Conservation (phyloP, 64 coral and sea anemone genomes). For the Anthopleura sola region DNA sequence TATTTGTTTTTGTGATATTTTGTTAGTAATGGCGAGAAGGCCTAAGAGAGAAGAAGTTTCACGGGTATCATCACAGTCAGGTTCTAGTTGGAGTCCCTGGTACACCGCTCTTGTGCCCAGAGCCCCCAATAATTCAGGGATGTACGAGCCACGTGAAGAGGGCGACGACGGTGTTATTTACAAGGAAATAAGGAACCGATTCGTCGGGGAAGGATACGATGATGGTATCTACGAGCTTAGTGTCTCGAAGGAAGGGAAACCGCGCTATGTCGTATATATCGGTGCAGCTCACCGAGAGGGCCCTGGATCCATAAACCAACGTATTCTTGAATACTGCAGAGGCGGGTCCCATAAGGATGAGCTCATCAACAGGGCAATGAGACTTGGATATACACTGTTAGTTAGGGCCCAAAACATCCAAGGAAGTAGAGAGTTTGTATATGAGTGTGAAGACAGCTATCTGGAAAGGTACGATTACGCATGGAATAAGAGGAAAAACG, state of each 20-base stretch:
- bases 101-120: too few relatives aligned
- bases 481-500: constrained; percentile 16
- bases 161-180: too few relatives aligned
- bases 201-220: not conserved
- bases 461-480: constrained; percentile 9
- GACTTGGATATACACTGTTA: not conserved
- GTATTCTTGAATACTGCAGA: constrained; percentile 45
- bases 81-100: too few relatives aligned
- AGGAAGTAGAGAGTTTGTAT: not conserved
- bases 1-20: too few relatives aligned
- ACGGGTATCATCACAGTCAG: too few relatives aligned
- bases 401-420: not conserved
- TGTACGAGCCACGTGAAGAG: too few relatives aligned
- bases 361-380: not conserved
- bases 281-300: not conserved
- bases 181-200: too few relatives aligned
- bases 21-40: too few relatives aligned
- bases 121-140: too few relatives aligned
- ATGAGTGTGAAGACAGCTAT: not conserved
- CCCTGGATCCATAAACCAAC: not conserved
- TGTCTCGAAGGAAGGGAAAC: not conserved
- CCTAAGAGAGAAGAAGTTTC: too few relatives aligned
- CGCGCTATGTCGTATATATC: too few relatives aligned
- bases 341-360: not conserved
- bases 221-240: not conserved